Evolutionary conservation across 2,113 vertebrate species (phyloP).

Genomic region (Alces alces): DNA sequence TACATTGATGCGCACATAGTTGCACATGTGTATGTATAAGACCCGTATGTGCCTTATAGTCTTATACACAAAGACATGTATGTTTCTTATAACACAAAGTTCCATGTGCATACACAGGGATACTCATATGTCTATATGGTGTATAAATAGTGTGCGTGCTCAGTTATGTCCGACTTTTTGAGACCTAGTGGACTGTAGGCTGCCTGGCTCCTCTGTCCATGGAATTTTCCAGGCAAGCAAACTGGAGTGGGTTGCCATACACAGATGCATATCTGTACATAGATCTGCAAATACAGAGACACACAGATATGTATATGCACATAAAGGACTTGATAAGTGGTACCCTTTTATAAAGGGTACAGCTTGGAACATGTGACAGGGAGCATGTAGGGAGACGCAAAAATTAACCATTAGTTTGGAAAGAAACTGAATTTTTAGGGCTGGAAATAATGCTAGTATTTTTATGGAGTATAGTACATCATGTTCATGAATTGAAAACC

Average conservation of each 20-base stretch:
- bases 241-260: background rate
- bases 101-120: background rate
- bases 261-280: background rate
- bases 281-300: background rate
- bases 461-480: background rate
- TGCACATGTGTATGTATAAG: no score
- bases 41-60: background rate
- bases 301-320: background rate
- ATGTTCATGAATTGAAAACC: background rate
- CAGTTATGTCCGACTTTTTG: background rate
- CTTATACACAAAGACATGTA: background rate
- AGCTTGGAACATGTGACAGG: background rate
- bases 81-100: background rate
- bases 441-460: background rate
- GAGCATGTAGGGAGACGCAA: background rate
- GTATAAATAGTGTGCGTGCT: background rate
- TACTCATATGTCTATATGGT: background rate
- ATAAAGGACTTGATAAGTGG: background rate
- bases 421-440: background rate
- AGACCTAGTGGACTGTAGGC: background rate
- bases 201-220: background rate
- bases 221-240: background rate
- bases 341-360: background rate
- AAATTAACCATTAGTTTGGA: background rate
- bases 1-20: rapidly evolving